A percentile compares a stretch with the other conserved stretches of the same genome.
phyloP scores from a whole-genome alignment of 1,140 invertebrate genomes.

The Cherax destructor region DNA sequence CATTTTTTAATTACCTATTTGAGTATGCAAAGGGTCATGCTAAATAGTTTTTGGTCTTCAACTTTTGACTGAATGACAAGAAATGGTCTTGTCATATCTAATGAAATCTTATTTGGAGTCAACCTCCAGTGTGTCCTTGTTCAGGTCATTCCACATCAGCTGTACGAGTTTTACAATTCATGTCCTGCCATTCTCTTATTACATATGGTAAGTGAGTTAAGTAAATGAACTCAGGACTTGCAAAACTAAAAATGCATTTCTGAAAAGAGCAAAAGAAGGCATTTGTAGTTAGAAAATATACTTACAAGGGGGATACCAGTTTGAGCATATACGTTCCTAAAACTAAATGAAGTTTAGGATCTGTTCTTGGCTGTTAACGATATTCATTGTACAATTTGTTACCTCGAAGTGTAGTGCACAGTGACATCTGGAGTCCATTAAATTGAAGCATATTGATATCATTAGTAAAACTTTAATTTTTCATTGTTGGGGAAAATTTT shows the following conservation, averaged over 20 bases:
- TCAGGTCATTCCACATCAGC: no score
- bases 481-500: background rate
- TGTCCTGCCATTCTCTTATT: no score
- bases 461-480: no score
- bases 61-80: no score
- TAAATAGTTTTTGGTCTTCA: no score
- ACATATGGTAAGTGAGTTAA: no score
- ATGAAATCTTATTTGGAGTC: no score
- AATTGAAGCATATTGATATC: background rate
- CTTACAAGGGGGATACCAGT: background rate
- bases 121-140: no score
- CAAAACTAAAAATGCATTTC: background rate
- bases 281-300: background rate
- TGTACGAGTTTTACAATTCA: no score
- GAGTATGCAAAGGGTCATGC: no score
- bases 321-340: background rate
- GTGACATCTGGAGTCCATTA: background rate
- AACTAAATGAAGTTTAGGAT: background rate
- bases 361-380: background rate
- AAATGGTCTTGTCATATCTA: no score
- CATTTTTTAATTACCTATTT: no score
- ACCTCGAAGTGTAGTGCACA: background rate
- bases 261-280: background rate
- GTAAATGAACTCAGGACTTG: background rate
- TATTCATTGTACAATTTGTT: background rate